Evolutionary conservation across 2,797 vertebrate genomes (phyloP).

Genomic region (Lemur catta): DNA sequence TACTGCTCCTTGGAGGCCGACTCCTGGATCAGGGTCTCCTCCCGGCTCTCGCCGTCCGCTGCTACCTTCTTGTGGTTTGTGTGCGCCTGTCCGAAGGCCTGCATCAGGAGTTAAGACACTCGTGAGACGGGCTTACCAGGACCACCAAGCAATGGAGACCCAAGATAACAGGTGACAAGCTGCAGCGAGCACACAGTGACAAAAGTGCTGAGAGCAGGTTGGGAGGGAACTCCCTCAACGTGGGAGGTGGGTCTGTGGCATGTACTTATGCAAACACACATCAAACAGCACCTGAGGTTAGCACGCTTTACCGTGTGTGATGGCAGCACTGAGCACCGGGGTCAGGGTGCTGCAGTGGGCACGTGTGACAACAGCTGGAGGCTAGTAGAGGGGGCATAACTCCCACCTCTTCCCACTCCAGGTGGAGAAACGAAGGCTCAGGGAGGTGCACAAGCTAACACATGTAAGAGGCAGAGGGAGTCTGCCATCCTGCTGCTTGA

Average conservation of each 20-base stretch:
- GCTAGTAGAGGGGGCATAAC: not conserved
- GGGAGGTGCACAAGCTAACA: not conserved
- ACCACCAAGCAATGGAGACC: not conserved
- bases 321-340: not conserved
- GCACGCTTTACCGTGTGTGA: not conserved
- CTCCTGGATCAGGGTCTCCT: slow-evolving; percentile 96
- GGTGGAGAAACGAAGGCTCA: not conserved
- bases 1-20: slow-evolving; percentile 96
- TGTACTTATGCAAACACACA: not conserved
- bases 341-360: not conserved
- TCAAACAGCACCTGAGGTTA: not conserved
- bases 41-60: slow-evolving; percentile 95
- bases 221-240: not conserved
- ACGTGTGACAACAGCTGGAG: not conserved
- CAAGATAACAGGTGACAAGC: not conserved
- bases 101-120: not conserved
- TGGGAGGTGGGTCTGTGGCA: not conserved
- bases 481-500: not conserved
- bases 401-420: not conserved
- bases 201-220: not conserved
- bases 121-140: not conserved
- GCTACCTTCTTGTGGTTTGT: slow-evolving; percentile 97
- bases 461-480: not conserved
- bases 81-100: slow-evolving; percentile 97
- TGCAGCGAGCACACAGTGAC: not conserved